Evolutionary conservation across 2,797 vertebrate genomes (phyloP).

Genomic region (Oreochromis grahami): DNA sequence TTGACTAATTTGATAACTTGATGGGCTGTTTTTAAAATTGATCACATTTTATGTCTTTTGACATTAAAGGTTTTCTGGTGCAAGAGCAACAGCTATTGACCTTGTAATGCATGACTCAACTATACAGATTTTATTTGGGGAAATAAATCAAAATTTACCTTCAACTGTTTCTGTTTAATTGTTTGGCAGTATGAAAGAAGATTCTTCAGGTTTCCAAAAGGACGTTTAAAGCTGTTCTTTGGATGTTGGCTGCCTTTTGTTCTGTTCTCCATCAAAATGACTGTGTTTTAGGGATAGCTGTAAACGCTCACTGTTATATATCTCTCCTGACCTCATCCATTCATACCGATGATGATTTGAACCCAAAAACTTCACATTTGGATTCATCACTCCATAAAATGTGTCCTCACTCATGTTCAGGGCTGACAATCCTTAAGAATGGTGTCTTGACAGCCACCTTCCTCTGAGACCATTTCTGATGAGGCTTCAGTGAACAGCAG

Average conservation of each 20-base stretch:
- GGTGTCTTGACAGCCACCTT: not conserved
- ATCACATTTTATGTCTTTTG: constrained; percentile 49
- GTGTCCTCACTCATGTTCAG: not conserved
- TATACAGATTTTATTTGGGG: constrained; percentile 52
- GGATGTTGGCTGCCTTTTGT: not conserved
- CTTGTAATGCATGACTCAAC: constrained; percentile 61
- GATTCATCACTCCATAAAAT: not conserved
- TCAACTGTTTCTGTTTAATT: not conserved
- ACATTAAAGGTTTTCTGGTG: constrained; percentile 51
- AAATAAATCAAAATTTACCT: constrained; percentile 62
- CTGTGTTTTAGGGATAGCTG: not conserved
- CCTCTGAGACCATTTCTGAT: not conserved
- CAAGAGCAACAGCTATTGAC: constrained; percentile 25
- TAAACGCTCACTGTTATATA: not conserved
- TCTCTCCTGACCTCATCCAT: not conserved
- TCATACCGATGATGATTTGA: not conserved
- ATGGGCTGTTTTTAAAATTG: constrained; percentile 53
- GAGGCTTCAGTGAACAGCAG: not conserved
- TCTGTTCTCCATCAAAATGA: not conserved
- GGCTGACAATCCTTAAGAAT: not conserved
- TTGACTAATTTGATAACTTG: constrained; percentile 89
- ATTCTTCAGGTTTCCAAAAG: not conserved
- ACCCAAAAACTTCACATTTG: not conserved
- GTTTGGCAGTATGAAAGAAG: not conserved
- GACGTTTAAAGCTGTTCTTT: not conserved